Conservation (phyloP, 2,797 vertebrate species). For the Ctenopoma kingsleyae region DNA sequence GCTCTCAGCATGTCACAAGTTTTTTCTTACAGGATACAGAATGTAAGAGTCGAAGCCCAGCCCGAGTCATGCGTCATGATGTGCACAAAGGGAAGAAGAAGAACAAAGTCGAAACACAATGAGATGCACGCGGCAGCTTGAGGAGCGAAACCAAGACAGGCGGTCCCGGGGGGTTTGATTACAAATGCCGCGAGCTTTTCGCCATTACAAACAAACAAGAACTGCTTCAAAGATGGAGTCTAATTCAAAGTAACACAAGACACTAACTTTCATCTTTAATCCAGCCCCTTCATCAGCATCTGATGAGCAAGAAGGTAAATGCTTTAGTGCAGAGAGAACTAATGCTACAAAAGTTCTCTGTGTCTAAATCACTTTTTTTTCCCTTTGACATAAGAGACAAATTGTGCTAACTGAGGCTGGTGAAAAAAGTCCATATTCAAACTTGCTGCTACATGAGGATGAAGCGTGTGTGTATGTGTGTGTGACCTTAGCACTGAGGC, state of each 20-base stretch:
- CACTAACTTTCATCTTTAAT: slow-evolving; percentile 70
- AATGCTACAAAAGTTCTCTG: slow-evolving; percentile 26
- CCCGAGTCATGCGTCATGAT: slow-evolving; percentile 36
- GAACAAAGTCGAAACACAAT: slow-evolving; percentile 60
- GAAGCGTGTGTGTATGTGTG: slow-evolving; percentile 6
- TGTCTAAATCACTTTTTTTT: slow-evolving; percentile 10
- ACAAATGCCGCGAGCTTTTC: slow-evolving; percentile 65
- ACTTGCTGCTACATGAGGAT: slow-evolving; percentile 11
- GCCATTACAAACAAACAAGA: slow-evolving; percentile 77
- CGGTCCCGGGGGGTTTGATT: slow-evolving; percentile 68
- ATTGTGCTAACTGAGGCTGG: slow-evolving; percentile 44
- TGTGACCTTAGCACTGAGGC: slow-evolving; percentile 34
- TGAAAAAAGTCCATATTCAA: slow-evolving; percentile 12
- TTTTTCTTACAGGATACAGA: slow-evolving; percentile 14
- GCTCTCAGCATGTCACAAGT: slow-evolving; percentile 48
- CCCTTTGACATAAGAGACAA: slow-evolving; percentile 41
- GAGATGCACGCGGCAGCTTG: slow-evolving; percentile 59
- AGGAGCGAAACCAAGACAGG: slow-evolving; percentile 72
- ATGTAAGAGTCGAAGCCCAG: slow-evolving; percentile 39
- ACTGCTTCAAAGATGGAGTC: slow-evolving; percentile 69
- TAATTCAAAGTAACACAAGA: slow-evolving; percentile 74
- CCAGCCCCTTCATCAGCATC: slow-evolving; percentile 56
- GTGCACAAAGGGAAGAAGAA: slow-evolving; percentile 39
- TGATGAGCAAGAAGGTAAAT: slow-evolving; percentile 68
- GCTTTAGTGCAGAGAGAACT: slow-evolving; percentile 48